Percentiles rank a stretch among this genome's conserved stretches.
These are phyloP conservation scores for Ginglymostoma cirratum DNA, from an alignment of 2,113 vertebrate species.

Conservation along the genomic window DNA sequence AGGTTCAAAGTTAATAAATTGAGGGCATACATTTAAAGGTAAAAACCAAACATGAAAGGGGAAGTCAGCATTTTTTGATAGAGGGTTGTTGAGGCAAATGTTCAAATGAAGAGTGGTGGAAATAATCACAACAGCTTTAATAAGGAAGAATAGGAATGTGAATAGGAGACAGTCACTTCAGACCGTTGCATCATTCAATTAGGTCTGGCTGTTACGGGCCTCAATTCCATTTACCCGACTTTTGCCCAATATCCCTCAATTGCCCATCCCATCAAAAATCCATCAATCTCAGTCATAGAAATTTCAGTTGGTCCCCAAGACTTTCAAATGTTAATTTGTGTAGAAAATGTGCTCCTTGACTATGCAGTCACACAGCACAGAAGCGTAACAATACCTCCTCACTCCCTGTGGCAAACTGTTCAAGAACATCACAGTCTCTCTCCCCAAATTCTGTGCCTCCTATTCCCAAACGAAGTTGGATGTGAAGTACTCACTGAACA, in stretches of 20 bases:
- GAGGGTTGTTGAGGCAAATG: background rate
- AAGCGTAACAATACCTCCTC: too few relatives aligned
- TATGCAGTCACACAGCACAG: too few relatives aligned
- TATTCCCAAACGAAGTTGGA: too few relatives aligned
- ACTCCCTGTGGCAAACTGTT: too few relatives aligned
- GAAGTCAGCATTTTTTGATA: background rate
- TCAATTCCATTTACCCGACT: background rate
- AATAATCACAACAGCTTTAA: background rate
- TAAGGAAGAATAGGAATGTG: background rate
- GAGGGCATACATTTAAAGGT: background rate
- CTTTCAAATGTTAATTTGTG: background rate
- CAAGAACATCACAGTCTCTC: too few relatives aligned
- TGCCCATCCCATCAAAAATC: background rate
- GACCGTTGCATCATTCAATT: background rate
- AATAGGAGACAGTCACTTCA: background rate
- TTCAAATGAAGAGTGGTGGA: background rate
- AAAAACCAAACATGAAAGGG: background rate
- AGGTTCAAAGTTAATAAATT: background rate
- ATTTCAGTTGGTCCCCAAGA: background rate
- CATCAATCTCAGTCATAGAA: background rate
- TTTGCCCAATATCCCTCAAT: background rate
- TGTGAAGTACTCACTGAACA: too few relatives aligned
- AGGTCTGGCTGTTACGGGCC: too few relatives aligned
- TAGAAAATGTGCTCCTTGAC: background rate
- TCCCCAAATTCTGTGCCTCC: too few relatives aligned